Base-by-base conservation (phyloP, 2,888 invertebrate genomes). In the Brachyopa scutellaris region DNA sequence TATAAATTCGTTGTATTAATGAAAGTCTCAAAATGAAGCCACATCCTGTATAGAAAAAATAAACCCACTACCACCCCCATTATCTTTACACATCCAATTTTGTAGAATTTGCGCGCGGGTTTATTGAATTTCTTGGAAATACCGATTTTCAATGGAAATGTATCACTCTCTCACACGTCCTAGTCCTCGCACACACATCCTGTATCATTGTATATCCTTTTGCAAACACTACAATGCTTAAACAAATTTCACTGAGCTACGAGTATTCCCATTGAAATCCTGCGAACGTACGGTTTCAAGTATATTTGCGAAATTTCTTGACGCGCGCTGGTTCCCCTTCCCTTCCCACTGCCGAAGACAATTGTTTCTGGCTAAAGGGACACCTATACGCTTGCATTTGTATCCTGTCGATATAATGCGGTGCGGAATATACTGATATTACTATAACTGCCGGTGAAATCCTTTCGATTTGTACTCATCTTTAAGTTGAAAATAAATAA, bases 401-500 rank as follows among this genome's bases (percentile, higher is more conserved):
- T n/a, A 26, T 7, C 8, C 5, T 38, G 1, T 9, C 26, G 26
- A 26, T 7, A 8, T 7, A 47, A 47, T 64, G 55, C 66, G 66
- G 66, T 74, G 66, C 40, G 72, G 64, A 78, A 51, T 72, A 72
- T 64, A 78, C 72, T 78, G 77, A 72, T 78, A 57, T 55, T 29
- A 69, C 69, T 53, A 61, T 45, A 62, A 78, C 69, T 51, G 7
- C 31, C 38, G 29, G 15, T 17, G n/a, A 49, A 64, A 72, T 77
- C 69, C 76, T 61, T 61, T 45, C 76, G 76, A 69, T 69, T 69
- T 77, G 69, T 77, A 55, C 67, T 59, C 59, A 74, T 57, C 67
- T 47, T 57, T 74, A 74, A 67, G 67, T 67, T 67, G 74, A 67
- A 59, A 55, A 78, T 78, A 78, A 78, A 78, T 78, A 57, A 78